These are phyloP conservation scores for Baryphthengus martii DNA, from an alignment of 2,113 vertebrate genomes.

Conservation along the genomic window DNA sequence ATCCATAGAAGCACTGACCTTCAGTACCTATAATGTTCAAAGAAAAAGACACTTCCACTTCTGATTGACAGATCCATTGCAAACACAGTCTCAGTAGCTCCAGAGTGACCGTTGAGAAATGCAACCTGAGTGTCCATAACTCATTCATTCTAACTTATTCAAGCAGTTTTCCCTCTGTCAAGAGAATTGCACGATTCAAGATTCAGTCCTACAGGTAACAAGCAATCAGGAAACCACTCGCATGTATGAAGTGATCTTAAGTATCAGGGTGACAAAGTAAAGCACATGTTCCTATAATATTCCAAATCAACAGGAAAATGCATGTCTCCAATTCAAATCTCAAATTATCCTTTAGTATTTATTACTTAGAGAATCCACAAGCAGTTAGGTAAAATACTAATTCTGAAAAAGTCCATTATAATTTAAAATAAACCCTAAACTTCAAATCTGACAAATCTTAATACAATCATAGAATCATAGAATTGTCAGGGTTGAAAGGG, in stretches of 20 bases:
- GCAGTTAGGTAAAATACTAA: not conserved
- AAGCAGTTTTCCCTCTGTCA: not conserved
- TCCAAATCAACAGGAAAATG: not conserved
- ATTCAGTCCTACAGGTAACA: not conserved
- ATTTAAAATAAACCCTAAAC: not conserved
- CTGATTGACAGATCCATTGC: constrained; percentile 12
- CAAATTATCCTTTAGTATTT: not conserved
- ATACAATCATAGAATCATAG: no score
- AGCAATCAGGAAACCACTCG: not conserved
- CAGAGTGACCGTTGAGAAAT: not conserved
- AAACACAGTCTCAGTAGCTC: not conserved
- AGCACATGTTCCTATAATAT: not conserved
- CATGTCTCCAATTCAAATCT: not conserved
- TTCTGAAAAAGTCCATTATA: not conserved
- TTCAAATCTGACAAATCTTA: not conserved
- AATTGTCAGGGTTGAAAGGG: no score
- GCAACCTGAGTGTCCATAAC: not conserved
- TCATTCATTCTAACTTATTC: not conserved
- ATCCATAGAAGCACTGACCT: not conserved
- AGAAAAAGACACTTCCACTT: constrained; percentile 3
- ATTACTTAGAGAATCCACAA: not conserved
- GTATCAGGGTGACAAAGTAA: not conserved
- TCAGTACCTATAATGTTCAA: not conserved
- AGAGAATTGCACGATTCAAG: not conserved
- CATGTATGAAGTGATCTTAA: not conserved